Evolutionary conservation across 30 jellyfish, hydroid and myxozoan species (phyloP).

Genomic region (Hydractinia symbiolongicarpus): DNA sequence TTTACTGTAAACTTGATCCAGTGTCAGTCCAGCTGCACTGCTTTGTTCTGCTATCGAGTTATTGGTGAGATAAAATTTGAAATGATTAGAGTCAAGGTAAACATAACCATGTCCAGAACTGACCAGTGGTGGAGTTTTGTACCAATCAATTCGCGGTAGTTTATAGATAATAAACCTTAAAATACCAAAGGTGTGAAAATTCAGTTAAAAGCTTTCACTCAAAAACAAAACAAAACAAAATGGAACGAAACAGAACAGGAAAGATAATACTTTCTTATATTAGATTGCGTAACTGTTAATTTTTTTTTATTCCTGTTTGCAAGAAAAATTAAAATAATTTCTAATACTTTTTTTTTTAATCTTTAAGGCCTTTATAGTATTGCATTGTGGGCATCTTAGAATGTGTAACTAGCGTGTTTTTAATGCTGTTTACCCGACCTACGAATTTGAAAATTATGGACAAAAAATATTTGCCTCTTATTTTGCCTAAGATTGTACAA

Average conservation of each 20-base stretch:
- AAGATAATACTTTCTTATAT: no score
- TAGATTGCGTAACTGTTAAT: no score
- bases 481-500: no score
- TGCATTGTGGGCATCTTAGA: no score
- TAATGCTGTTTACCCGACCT: no score
- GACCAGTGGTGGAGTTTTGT: conserved; percentile 34
- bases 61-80: conserved; percentile 50
- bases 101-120: conserved; percentile 76
- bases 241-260: background rate
- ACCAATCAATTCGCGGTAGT: conserved; percentile 53
- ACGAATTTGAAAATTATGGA: no score
- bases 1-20: conserved; percentile 66
- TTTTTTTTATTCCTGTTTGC: no score
- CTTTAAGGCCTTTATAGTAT: background rate
- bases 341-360: background rate
- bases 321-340: no score
- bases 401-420: no score
- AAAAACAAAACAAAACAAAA: background rate
- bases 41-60: conserved; percentile 37
- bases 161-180: conserved; percentile 66
- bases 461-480: no score
- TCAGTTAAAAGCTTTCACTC: background rate
- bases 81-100: conserved; percentile 63
- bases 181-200: background rate
- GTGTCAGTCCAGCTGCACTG: conserved; percentile 80